A percentile compares a stretch with the other conserved stretches of the same genome.
Conservation (phyloP, 2,797 vertebrate genomes). For the Serranus cabrilla region DNA sequence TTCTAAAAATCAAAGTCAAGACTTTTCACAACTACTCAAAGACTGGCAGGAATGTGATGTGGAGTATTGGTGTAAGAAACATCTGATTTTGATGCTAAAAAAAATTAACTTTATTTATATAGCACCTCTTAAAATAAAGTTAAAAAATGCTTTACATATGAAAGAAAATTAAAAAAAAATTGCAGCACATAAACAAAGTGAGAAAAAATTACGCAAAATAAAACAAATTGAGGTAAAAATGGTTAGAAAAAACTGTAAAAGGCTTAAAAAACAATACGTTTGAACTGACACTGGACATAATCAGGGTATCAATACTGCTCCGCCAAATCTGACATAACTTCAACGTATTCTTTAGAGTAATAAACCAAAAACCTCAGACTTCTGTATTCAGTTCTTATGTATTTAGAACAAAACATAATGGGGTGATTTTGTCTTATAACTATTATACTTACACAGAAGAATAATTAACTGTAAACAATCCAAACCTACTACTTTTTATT, state of each 20-base stretch:
- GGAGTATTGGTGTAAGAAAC: background rate
- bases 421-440: background rate
- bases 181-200: too few relatives aligned
- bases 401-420: background rate
- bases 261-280: background rate
- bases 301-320: constrained; percentile 16
- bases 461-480: background rate
- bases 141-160: background rate
- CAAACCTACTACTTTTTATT: background rate
- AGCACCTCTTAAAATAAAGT: background rate
- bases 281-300: background rate
- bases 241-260: background rate
- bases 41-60: too few relatives aligned
- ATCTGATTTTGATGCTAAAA: background rate
- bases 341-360: background rate
- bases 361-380: background rate
- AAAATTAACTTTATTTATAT: background rate
- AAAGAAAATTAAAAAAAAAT: background rate
- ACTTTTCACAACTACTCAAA: too few relatives aligned
- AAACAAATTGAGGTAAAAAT: background rate
- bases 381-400: background rate
- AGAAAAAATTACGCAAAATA: background rate
- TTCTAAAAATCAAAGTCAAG: too few relatives aligned
- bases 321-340: background rate
- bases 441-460: background rate